Percentiles rank a stretch among this genome's conserved stretches.
These are phyloP conservation scores for Chloroceryle aenea DNA, from an alignment of 2,113 vertebrate species.

Conservation along the genomic window DNA sequence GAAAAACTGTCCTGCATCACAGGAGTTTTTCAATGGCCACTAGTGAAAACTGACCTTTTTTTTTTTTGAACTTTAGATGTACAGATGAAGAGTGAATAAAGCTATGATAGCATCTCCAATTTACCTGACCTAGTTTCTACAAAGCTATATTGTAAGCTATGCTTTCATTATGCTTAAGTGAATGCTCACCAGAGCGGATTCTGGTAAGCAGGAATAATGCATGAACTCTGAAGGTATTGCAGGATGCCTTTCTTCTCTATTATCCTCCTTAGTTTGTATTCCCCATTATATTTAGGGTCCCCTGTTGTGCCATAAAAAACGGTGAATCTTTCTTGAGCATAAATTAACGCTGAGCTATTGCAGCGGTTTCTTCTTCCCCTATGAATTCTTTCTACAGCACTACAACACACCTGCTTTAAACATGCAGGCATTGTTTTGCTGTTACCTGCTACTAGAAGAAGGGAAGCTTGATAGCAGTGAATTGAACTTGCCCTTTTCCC, in stretches of 20 bases:
- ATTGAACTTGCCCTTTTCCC: constrained; percentile 7
- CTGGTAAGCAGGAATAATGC: neutral
- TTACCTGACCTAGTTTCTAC: constrained; percentile 30
- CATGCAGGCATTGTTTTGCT: neutral
- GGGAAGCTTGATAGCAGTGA: neutral
- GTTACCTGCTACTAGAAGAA: constrained; percentile 27
- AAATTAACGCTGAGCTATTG: neutral
- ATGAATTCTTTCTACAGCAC: neutral
- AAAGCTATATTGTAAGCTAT: neutral
- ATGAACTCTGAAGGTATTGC: neutral
- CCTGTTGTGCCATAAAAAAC: constrained; percentile 16
- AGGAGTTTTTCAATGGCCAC: neutral
- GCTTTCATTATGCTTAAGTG: neutral
- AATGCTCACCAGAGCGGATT: neutral
- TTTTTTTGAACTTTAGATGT: neutral
- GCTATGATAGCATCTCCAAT: neutral
- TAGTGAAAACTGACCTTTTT: neutral
- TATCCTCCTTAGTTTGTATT: constrained; percentile 27
- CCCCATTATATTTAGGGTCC: neutral
- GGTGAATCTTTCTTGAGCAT: neutral
- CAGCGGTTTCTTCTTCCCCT: constrained; percentile 9
- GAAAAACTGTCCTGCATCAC: neutral
- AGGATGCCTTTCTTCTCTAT: neutral
- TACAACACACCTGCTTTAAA: neutral
- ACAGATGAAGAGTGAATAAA: neutral